Base-by-base conservation (phyloP, 2,888 invertebrate species). In the Caenorhabditis doughertyi region DNA sequence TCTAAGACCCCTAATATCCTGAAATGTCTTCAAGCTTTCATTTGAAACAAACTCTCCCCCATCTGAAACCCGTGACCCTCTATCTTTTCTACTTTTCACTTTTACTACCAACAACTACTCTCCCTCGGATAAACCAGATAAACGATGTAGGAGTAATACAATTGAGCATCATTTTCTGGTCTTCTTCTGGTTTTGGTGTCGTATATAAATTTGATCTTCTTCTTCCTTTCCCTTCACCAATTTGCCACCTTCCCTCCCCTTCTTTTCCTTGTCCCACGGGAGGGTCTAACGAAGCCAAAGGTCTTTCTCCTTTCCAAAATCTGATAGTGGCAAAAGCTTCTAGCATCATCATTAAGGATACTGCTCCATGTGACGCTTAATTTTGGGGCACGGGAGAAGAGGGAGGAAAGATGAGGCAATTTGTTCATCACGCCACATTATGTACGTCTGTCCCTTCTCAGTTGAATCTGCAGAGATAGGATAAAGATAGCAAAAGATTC, bases 361-460 rank as follows among this genome's bases (percentile, higher is more conserved):
- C 44, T n/a, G 18, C 21, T 42, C 76, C 77, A 77, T 77, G 77
- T 77, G 77, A 77, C 77, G 77, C 77, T 77, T 77, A 77, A 77
- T 77, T 77, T 77, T 68, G 42, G 44, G 27, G 47, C 23, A 39
- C 39, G 60, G 51, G 60, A 42, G 27, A 65, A 51, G 55, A 42
- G 60, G 51, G 60, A 42, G 27, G 74, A 51, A 68, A 42, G 76
- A 68, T 60, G 68, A 77, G 77, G 67, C 77, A 77, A 77, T 77
- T 77, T 77, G 77, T 77, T 77, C 77, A 68, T 77, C 77, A 77
- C 77, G 77, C 77, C 77, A 77, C 77, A 77, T 77, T 77, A 77
- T 77, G 77, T 68, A 62, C 76, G 67, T 44, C 73, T 74, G 73
- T 44, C 55, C 21, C 55, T 23, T 39, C 16, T 16, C 16, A 39